These are phyloP conservation scores for Bombylius major DNA, from an alignment of 2,888 invertebrate genomes.

Conservation along the genomic window DNA sequence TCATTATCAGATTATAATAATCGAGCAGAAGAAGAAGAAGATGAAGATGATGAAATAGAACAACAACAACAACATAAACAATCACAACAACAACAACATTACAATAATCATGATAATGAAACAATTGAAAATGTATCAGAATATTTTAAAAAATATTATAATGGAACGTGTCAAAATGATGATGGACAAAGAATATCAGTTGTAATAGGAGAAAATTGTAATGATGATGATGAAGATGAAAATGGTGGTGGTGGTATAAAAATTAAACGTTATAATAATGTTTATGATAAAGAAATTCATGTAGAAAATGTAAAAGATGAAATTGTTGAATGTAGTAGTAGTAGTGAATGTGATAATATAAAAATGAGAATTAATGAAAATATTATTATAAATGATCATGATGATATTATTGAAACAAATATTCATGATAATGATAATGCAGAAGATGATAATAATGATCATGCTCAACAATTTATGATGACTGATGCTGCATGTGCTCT, in stretches of 20 bases:
- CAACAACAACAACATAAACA: neutral
- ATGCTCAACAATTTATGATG: neutral
- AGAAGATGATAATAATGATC: neutral
- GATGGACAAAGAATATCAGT: neutral
- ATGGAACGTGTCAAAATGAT: neutral
- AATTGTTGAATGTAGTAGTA: constrained; percentile 4
- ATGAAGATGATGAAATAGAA: too few relatives aligned
- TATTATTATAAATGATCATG: neutral
- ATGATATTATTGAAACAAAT: neutral
- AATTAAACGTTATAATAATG: too few relatives aligned
- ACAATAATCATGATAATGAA: neutral
- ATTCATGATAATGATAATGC: neutral
- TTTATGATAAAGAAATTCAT: neutral
- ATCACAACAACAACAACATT: neutral
- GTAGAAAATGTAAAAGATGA: constrained; percentile 2
- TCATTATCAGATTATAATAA: too few relatives aligned
- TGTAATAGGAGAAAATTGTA: neutral
- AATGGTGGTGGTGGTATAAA: too few relatives aligned
- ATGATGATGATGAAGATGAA: neutral
- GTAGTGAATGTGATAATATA: neutral
- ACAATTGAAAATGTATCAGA: neutral
- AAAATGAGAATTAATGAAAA: neutral
- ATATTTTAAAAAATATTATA: neutral
- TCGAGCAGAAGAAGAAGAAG: too few relatives aligned
- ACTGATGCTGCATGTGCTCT: constrained; percentile 8